Evolutionary conservation across 2,113 vertebrate species (phyloP), one percentile per base, ranked within the genome.

Genomic region (Serinus canaria): DNA sequence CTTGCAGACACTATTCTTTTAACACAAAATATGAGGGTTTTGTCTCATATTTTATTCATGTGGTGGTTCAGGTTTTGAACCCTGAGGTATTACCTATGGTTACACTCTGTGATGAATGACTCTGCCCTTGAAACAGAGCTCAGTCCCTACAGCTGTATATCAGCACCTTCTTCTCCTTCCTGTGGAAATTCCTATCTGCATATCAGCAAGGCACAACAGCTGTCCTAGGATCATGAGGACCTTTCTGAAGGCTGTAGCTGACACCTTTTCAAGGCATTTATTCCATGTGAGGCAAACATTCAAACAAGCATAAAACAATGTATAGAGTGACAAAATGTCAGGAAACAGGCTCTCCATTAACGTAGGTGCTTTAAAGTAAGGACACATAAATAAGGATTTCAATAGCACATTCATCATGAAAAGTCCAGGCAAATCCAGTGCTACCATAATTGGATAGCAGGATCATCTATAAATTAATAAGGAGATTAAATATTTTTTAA

Each of bases 331-430:
- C 39, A 76, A 67, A 86, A 50, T 52, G 7, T 62, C 39, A 62
- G 46, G 49, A 94, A 95, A 82, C 6, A 49, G 16, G 11, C 33
- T 69, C 25, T 73, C 49, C 23, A 4, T 37, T 27, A 76, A 35
- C 20, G 5, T 9, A 76, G 3, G 18, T 7, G 2, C 6, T 49
- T 87, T 85, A 66, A 93, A 66, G 15, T 24, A 80, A 46, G 31
- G 69, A 60, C 33, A 21, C 5, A 20, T 33, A 58, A 73, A 43
- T 24, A 80, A 76, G 20, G 35, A 76, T 76, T 88, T 55, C 30
- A 41, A 20, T 5, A n/a, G 19, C 15, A 47, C 11, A 66, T 35
- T 67, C 0, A 0, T 39, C 66, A 67, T 21, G 19, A 77, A 85
- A 85, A 80, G 24, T 6, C 7, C 14, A 62, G 41, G 16, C 6